Evolutionary conservation across 2,888 invertebrate species (phyloP), one percentile per base, ranked within the genome.

Genomic region (Trichogramma evanescens): DNA sequence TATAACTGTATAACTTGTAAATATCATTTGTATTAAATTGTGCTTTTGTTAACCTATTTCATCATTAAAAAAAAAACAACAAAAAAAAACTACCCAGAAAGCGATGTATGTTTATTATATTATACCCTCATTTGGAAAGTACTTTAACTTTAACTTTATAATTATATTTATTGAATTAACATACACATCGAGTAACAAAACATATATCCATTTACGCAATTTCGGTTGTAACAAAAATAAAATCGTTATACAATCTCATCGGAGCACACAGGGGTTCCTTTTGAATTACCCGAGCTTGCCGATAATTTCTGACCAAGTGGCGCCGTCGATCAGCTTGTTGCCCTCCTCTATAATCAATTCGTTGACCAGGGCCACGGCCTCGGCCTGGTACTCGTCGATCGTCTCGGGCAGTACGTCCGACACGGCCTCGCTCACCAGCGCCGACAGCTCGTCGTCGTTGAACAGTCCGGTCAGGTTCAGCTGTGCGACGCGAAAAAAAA

Each of bases 381-480:
- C 42, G 0, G 46, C 38, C 38, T 73, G 72, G 41, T 68, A 69
- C n/a, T 68, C 67, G 0, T 50, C 9, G 8, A 75, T 0, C 4
- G 68, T 1, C 5, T 66, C 48, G 0, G 72, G 69, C 3, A 50
- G 46, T 13, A 68, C 44, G 3, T 73, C 69, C 9, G 69, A 66
- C 4, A 72, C 13, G 0, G 67, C 42, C 1, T 52, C 38, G 58
- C 73, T 71, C 4, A 71, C 0, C 2, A 69, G 4, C 1, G 50
- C 26, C 1, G 74, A 73, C 0, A 67, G 1, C 0, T 68, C 63
- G 0, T 69, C 63, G 49, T 73, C 68, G 13, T 68, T 0, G 62
- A 45, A 69, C 1, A 75, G 39, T 45, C 75, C 74, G 0, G 67
- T 71, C 2, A 66, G 62, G 0, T 43, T 45, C 5, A 65, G 4